phyloP scores from a whole-genome alignment of 2,888 invertebrate species.

The Poecilus cupreus region DNA sequence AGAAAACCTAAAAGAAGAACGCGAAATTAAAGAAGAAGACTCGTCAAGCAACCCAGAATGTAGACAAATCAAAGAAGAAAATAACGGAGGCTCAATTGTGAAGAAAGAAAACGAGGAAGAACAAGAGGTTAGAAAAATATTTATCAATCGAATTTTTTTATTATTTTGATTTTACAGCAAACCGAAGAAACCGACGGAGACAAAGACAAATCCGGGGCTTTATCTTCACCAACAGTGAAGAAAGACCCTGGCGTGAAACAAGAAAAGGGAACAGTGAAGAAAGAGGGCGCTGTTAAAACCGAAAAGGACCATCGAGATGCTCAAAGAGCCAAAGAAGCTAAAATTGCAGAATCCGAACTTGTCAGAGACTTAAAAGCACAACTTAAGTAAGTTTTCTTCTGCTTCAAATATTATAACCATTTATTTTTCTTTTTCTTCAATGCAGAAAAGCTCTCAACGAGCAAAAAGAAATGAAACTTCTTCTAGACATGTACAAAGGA shows the following conservation, averaged over 20 bases:
- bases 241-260: slow-evolving; percentile 76
- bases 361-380: slow-evolving; percentile 93
- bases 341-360: slow-evolving; percentile 83
- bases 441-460: slow-evolving; percentile 91
- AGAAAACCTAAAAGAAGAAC: slow-evolving; percentile 74
- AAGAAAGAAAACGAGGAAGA: slow-evolving; percentile 74
- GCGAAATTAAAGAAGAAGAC: slow-evolving; percentile 72
- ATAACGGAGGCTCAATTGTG: slow-evolving; percentile 63
- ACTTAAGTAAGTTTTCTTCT: slow-evolving; percentile 81
- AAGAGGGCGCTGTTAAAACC: slow-evolving; percentile 78
- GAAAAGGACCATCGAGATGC: slow-evolving; percentile 80
- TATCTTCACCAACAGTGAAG: slow-evolving; percentile 73
- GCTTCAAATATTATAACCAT: slow-evolving; percentile 24
- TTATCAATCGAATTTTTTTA: background rate
- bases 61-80: slow-evolving; percentile 71
- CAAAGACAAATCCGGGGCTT: slow-evolving; percentile 70
- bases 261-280: slow-evolving; percentile 76
- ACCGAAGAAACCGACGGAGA: slow-evolving; percentile 73
- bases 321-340: slow-evolving; percentile 79
- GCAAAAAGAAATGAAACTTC: slow-evolving; percentile 94
- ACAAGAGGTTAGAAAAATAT: slow-evolving; percentile 66
- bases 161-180: slow-evolving; percentile 63
- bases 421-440: slow-evolving; percentile 41
- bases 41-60: slow-evolving; percentile 68
- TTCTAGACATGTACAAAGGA: slow-evolving; percentile 98